Percentiles rank a stretch among this genome's conserved stretches.
These are phyloP conservation scores for Dipus sagitta DNA, from an alignment of 2,797 vertebrate genomes.

Conservation along the genomic window DNA sequence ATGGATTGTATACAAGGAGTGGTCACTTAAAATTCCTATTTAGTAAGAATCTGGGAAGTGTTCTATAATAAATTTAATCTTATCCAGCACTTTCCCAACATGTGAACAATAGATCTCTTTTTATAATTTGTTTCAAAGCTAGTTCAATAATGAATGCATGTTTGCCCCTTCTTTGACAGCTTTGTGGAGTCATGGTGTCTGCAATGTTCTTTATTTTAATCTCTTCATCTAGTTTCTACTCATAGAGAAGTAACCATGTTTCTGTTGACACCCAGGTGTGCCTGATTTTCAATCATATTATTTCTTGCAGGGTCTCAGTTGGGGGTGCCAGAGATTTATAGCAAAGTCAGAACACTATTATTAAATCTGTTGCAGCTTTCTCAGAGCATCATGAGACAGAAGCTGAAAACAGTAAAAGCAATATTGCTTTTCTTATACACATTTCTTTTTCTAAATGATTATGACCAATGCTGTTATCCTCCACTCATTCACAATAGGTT, in stretches of 20 bases:
- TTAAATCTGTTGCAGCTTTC: constrained; percentile 67
- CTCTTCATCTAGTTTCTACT: constrained; percentile 55
- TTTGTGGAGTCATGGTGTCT: constrained; percentile 8
- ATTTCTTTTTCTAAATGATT: constrained; percentile 58
- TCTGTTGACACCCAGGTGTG: constrained; percentile 60
- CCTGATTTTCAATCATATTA: constrained; percentile 68
- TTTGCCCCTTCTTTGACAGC: constrained; percentile 25
- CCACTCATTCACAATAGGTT: neutral
- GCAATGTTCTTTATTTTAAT: constrained; percentile 59
- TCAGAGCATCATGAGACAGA: constrained; percentile 37
- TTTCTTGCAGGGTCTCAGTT: constrained; percentile 67
- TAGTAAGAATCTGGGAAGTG: neutral
- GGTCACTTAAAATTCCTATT: neutral
- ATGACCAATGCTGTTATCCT: constrained; percentile 22
- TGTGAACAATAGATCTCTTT: constrained; percentile 17
- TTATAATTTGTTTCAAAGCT: constrained; percentile 50
- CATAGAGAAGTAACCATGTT: constrained; percentile 27
- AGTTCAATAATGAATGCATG: constrained; percentile 15
- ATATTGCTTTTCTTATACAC: constrained; percentile 58
- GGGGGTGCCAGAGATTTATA: constrained; percentile 68
- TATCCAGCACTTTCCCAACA: neutral
- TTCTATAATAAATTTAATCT: neutral
- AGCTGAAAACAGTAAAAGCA: constrained; percentile 45
- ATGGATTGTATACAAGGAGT: neutral
- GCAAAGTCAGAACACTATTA: constrained; percentile 64